These are phyloP conservation scores for Bradynema listronoti DNA, from an alignment of 1,140 invertebrate genomes.

Conservation along the genomic window DNA sequence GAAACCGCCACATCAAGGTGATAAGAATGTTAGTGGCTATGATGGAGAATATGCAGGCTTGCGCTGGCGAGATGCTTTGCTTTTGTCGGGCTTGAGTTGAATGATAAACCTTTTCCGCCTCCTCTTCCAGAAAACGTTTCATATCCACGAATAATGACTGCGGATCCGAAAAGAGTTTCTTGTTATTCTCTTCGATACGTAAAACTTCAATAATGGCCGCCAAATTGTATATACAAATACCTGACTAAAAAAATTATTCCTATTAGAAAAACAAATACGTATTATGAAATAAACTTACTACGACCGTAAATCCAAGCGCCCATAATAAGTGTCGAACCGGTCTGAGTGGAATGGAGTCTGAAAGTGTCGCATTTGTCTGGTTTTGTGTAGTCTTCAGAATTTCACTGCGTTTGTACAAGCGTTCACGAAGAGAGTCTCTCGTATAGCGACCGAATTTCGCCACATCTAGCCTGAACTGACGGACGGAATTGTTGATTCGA, in stretches of 20 bases:
- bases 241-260: slow-evolving; percentile 12
- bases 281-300: slow-evolving; percentile 25
- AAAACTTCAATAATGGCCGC: neutral
- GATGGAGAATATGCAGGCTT: slow-evolving; percentile 74
- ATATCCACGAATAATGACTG: slow-evolving; percentile 1
- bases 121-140: slow-evolving; percentile 3
- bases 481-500: too few relatives aligned
- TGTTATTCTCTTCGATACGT: slow-evolving; percentile 1
- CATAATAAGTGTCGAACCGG: slow-evolving; percentile 25
- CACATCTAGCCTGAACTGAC: too few relatives aligned
- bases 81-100: slow-evolving; percentile 15
- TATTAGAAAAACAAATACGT: slow-evolving; percentile 13
- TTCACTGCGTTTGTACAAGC: too few relatives aligned
- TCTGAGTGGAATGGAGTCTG: slow-evolving; percentile 31
- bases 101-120: slow-evolving; percentile 60
- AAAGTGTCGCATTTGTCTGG: too few relatives aligned
- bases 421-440: too few relatives aligned
- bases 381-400: too few relatives aligned
- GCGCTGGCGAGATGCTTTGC: slow-evolving; percentile 64
- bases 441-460: too few relatives aligned
- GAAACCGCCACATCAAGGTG: slow-evolving; percentile 75
- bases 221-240: slow-evolving; percentile 7
- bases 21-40: slow-evolving; percentile 71
- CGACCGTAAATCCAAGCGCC: slow-evolving; percentile 38
- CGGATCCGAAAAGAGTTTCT: slow-evolving; percentile 7